These are phyloP conservation scores for Istiophorus platypterus DNA, from an alignment of 2,113 vertebrate genomes.

Conservation along the genomic window DNA sequence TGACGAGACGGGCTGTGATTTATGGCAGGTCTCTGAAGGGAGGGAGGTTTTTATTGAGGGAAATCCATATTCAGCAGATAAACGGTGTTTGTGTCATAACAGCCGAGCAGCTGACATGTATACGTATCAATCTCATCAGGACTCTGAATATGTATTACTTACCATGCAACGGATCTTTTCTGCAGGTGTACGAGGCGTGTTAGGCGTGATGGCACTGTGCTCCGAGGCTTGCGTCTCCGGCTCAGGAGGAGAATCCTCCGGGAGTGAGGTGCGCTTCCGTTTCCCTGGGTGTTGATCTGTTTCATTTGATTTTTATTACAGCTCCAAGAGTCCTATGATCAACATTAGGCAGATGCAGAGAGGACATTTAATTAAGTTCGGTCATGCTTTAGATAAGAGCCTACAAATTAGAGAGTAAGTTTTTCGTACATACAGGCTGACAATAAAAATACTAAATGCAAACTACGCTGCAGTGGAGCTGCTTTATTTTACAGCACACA, in stretches of 20 bases:
- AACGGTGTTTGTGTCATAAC: conserved; percentile 41
- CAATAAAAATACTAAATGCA: not conserved
- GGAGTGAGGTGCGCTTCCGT: conserved; percentile 78
- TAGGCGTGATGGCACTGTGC: conserved; percentile 88
- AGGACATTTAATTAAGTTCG: not conserved
- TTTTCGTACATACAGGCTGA: too few species aligned
- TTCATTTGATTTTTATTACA: conserved; percentile 13
- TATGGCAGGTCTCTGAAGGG: conserved; percentile 42
- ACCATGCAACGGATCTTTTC: not conserved
- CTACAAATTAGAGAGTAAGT: not conserved
- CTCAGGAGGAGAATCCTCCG: conserved; percentile 73
- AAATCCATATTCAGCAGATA: conserved; percentile 68
- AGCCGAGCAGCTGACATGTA: conserved; percentile 18
- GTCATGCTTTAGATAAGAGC: not conserved
- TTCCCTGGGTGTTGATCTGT: conserved; percentile 59
- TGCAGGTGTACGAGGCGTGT: conserved; percentile 48
- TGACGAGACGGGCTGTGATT: conserved; percentile 42
- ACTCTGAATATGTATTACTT: not conserved
- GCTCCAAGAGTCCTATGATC: not conserved
- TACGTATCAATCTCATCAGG: conserved; percentile 40
- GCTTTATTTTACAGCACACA: not conserved
- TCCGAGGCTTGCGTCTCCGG: conserved; percentile 84
- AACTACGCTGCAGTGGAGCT: not conserved
- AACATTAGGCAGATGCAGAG: not conserved
- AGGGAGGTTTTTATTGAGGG: conserved; percentile 58